Evolutionary conservation across 1,140 invertebrate genomes (phyloP), one percentile per base, ranked within the genome.

Genomic region (Leptonema lineaticorne): DNA sequence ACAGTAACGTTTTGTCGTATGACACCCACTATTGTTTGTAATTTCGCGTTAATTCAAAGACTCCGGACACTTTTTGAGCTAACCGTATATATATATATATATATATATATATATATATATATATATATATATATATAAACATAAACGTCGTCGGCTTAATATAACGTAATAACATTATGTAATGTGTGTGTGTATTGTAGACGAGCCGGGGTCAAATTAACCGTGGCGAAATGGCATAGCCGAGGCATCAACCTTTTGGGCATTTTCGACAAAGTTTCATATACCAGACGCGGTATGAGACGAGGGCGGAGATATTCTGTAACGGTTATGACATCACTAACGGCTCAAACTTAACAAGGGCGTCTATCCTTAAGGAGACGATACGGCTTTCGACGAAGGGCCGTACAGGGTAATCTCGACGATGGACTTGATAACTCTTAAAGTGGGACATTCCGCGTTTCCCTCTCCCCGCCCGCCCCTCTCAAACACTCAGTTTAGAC

Each of bases 341-440:
- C 62, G 18, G 45, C 45, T 29, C 30, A 33, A 45, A 45, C 59
- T 62, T 62, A 62, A 62, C 59, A 62, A 62, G 59, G 16, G 26
- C 56, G 56, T 62, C 29, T 58, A n/a, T n/a, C n/a, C n/a, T 58
- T 14, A 53, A 58, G 22, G 53, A n/a, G 28, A 33, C 7, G 58
- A 14, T 57, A 26, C 28, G 53, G 24, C 24, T 24, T 26, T 24
- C 20, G 41, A 16, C 7, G 6, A 46, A 4, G 29, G 41, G 6
- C 53, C 29, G 7, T 18, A 29, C 7, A 57, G 53, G 57, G 16
- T 59, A 59, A 59, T 59, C 57, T 59, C 18, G 28, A 59, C 27
- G 57, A 59, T 59, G 57, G 57, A 30, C 28, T 59, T 33, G 50
- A 53, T 53, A 53, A 53, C 22, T 6, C 24, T 9, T 26, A 53